Evolutionary conservation across 2,797 vertebrate species (phyloP), one percentile per base, ranked within the genome.

Genomic region (Syncerus caffer): DNA sequence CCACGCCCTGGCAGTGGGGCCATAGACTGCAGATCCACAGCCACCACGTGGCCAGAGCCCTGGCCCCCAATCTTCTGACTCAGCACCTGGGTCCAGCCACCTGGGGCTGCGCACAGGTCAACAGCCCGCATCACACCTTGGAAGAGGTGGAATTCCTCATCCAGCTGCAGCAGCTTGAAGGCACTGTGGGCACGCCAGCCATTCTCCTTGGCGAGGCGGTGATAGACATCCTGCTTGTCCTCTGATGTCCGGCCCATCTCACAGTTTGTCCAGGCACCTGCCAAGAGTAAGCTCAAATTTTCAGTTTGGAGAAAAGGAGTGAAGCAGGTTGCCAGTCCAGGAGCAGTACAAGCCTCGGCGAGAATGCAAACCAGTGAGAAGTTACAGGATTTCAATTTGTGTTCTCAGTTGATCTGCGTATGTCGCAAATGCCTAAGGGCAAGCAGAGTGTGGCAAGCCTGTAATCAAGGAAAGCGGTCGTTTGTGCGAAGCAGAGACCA

Each of bases 51-150:
- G 96, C 98, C 97, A 79, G 99, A 98, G 14, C 17, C 57, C 83
- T 97, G 89, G n/a, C 64, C 17, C 62, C 99, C 99, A 85, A 99
- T 99, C 97, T 99, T 99, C 7, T 99, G 99, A 97, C 99, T 99
- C 95, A 99, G 99, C 60, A 99, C 99, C 90, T 99, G 99, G 97
- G 99, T 99, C 99, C 99, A 99, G 97, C 99, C 99, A 12, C 99
- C 99, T 0, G 99, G 99, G 16, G 99, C 99, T 1, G 99, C 99
- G 79, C 99, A 99, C 8, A 99, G 98, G 96, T 99, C 99, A 50
- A 99, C 99, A 0, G 99, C 99, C 93, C 99, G 98, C 55, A 95
- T 99, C 67, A 99, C 99, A 25, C 99, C 99, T 98, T 99, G 98
- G 95, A 99, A 99, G 60, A 99, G 99, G 16, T 98, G 98, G 96